A percentile compares a stretch with the other conserved stretches of the same genome.
Evolutionary conservation across 2,888 invertebrate species (phyloP).

Genomic region (Neria commutata): DNA sequence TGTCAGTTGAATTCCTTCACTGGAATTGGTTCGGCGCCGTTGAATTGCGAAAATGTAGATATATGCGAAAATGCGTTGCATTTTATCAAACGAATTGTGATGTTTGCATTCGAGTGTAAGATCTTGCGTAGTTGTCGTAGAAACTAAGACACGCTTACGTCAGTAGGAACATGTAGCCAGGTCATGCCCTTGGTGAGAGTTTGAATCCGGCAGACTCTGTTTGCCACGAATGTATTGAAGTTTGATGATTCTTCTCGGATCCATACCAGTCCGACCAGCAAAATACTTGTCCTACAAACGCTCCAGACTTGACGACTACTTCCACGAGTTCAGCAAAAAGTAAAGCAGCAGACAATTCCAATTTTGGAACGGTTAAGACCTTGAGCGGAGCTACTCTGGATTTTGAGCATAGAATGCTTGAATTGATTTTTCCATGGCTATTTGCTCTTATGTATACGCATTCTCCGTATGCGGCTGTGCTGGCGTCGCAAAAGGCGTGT

Average conservation of each 20-base stretch:
- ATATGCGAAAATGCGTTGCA: background rate
- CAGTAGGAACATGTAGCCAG: background rate
- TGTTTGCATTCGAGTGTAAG: background rate
- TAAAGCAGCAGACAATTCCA: background rate
- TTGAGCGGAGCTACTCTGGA: background rate
- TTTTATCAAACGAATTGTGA: background rate
- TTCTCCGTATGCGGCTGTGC: background rate
- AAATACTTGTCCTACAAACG: background rate
- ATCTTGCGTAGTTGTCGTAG: background rate
- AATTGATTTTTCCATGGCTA: background rate
- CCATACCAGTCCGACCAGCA: background rate
- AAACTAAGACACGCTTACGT: background rate
- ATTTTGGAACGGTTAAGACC: background rate
- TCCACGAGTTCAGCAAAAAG: background rate
- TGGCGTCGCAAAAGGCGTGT: conserved; percentile 5
- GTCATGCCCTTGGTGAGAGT: background rate
- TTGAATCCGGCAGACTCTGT: background rate
- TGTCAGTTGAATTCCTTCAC: background rate
- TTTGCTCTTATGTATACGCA: background rate
- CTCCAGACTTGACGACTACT: background rate
- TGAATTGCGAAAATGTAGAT: background rate
- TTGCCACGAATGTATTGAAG: background rate
- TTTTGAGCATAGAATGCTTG: background rate
- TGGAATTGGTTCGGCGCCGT: background rate
- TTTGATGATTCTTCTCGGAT: background rate